Base-by-base conservation (phyloP, 2,113 vertebrate species). In the Hippocampus barbouri region DNA sequence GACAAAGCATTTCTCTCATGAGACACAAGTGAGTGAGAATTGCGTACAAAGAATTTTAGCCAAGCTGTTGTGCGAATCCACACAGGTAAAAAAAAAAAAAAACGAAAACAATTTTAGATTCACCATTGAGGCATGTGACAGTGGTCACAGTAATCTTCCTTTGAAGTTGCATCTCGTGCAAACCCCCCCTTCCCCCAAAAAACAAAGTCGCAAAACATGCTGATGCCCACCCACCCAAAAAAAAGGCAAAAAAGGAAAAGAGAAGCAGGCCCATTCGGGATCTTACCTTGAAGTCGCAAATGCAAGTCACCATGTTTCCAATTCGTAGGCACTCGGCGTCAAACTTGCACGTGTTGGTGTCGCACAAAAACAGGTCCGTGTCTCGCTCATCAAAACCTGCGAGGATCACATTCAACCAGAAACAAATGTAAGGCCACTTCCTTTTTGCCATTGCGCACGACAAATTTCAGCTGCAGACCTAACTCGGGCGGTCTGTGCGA, bases 201-300 rank as follows among this genome's bases (percentile, higher is more conserved):
- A 23, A n/a, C n/a, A 56, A 56, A 56, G 6, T 54, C 20, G 3
- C 53, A 30, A 60, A 60, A 34, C 25, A 60, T 40, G 27, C 16
- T 62, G 60, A 27, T 10, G 34, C 8, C 34, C 34, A 38, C 34
- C 34, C 34, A 38, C 4, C 60, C 60, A 11, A 68, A 65, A 5
- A 68, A 65, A n/a, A n/a, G n/a, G n/a, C n/a, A n/a, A n/a, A 21
- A 8, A 20, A 21, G 20, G 2, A 51, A 2, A 54, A 30, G 5
- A 47, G 1, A 54, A 30, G 61, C 1, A 14, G 66, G 21, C 38
- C 23, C 2, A 30, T 51, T 34, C 80, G 78, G 67, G 78, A 68
- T 76, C 93, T 96, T 95, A 99, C 97, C 97, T 99, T 99, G 89
- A 99, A 98, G 91, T 99, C 95, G 85, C 97, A 99, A 91, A 98